These are phyloP conservation scores for Sylvia atricapilla DNA, from an alignment of 2,113 vertebrate species.

Conservation along the genomic window DNA sequence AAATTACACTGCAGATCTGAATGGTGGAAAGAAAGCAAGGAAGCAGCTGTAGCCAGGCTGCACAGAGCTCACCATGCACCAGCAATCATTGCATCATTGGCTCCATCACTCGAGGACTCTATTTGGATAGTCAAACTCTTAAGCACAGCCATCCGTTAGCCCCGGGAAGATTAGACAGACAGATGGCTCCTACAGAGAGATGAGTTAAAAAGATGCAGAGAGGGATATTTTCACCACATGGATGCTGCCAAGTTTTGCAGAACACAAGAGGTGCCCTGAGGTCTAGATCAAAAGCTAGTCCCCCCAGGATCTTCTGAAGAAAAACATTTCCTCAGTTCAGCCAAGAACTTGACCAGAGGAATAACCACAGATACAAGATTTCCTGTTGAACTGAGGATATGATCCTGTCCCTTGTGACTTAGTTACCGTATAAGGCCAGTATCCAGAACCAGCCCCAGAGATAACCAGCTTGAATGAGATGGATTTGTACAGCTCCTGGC, in stretches of 20 bases:
- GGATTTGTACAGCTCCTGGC: not conserved
- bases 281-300: constrained; percentile 14
- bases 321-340: not conserved
- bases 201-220: constrained; percentile 36
- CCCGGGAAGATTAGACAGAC: constrained; percentile 40
- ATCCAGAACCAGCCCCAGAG: not conserved
- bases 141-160: not conserved
- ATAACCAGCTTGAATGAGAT: not conserved
- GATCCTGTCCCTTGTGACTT: not conserved
- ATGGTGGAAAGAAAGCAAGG: not conserved
- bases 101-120: not conserved
- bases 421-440: not conserved
- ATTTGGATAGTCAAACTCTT: constrained; percentile 29
- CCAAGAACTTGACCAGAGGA: not conserved
- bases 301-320: not conserved
- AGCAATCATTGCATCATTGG: not conserved
- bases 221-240: constrained; percentile 27
- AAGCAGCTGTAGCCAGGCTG: not conserved
- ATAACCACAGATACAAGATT: not conserved
- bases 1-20: not conserved
- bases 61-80: not conserved
- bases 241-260: constrained; percentile 25
- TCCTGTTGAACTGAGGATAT: not conserved
- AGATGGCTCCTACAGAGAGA: constrained; percentile 37
- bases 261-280: constrained; percentile 11